Base-by-base conservation (phyloP, 2,113 vertebrate genomes). In the Pontoporia blainvillei region DNA sequence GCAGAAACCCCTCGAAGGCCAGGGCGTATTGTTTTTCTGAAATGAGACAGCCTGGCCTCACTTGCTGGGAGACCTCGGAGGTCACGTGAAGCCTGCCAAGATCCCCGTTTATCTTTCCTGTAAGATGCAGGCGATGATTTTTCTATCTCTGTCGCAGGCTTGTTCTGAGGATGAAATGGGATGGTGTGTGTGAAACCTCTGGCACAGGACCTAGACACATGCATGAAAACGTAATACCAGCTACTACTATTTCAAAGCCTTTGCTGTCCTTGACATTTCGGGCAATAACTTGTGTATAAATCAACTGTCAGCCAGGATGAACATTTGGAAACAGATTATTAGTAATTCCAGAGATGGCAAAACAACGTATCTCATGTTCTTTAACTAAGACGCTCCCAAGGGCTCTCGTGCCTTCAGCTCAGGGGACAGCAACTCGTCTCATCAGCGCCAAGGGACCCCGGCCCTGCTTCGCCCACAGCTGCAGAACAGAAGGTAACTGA, bases 401-500 rank as follows among this genome's bases (percentile, higher is more conserved):
- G 15, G n/a, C 7, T 54, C 59, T 39, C 2, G 5, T 36, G 62
- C 59, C 46, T 39, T 46, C 27, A 27, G 67, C 62, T 27, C 4
- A 27, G 75, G 81, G n/a, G 6, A 34, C 21, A 41, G 34, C 72
- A 67, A n/a, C 52, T 17, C 0, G 2, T 46, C 57, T 90, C 83
- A 14, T 46, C 46, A 52, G 36, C 57, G 12, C 31, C 0, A 2
- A 73, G n/a, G 61, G 36, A n/a, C 46, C n/a, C 57, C 31, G 8
- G 25, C 76, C 71, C 10, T 14, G 39, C 23, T 49, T 59, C 31
- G 2, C 67, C 76, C 69, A 69, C 5, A 0, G 52, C 79, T 87
- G 59, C 59, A 7, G 73, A 67, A 90, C 62, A 96, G 86, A 89
- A 94, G 86, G 90, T 54, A 66, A 91, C 17, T 78, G 96, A 86